Conservation (phyloP, 2,888 invertebrate species). For the Nemurella pictetii region DNA sequence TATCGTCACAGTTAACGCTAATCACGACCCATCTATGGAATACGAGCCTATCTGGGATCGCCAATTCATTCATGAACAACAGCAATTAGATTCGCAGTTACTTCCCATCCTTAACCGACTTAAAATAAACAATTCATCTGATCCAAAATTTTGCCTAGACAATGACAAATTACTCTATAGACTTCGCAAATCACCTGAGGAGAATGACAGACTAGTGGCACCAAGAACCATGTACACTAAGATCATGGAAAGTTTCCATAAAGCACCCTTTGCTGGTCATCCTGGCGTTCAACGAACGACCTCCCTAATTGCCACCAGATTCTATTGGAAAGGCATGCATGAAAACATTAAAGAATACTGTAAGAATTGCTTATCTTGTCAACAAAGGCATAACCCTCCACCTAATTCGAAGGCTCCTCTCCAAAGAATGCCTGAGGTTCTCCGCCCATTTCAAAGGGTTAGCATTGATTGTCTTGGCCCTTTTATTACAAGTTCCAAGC, state of each 20-base stretch:
- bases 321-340: conserved; percentile 23
- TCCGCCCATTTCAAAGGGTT: not conserved
- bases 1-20: not conserved
- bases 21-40: not conserved
- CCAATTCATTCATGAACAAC: not conserved
- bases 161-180: not conserved
- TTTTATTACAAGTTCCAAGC: not conserved
- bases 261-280: conserved; percentile 6
- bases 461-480: conserved; percentile 19
- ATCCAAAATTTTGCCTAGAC: not conserved
- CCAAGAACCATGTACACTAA: not conserved
- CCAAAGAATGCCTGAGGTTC: not conserved
- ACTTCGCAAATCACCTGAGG: not conserved
- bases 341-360: conserved; percentile 1
- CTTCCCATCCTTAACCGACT: not conserved
- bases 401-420: not conserved
- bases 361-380: conserved; percentile 19
- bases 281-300: not conserved
- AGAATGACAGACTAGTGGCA: not conserved
- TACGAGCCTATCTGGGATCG: not conserved
- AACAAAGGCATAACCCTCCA: conserved; percentile 11
- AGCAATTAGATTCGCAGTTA: not conserved
- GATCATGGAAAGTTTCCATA: not conserved
- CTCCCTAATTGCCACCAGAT: not conserved
- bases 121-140: not conserved